Percentiles rank a stretch among this genome's conserved stretches.
Conservation (phyloP, 2,797 vertebrate genomes). For the Philypnodon macrostomus region DNA sequence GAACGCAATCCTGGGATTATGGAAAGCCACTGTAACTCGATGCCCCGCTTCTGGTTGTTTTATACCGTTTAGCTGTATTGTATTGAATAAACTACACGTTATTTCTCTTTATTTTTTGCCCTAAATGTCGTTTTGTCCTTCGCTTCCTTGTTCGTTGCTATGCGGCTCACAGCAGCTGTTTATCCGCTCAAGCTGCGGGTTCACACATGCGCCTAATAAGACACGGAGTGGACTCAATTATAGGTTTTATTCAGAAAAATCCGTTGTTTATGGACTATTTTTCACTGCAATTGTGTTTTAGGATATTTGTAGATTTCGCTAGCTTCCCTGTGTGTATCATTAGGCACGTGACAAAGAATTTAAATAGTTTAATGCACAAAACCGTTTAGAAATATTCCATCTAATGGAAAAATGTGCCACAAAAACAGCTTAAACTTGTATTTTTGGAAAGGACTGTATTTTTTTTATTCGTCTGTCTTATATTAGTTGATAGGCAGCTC, state of each 20-base stretch:
- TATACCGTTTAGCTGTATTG: no score
- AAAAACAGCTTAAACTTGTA: no score
- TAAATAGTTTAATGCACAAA: background rate
- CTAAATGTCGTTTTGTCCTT: slow-evolving; percentile 15
- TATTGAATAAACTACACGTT: background rate
- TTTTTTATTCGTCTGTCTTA: fast-evolving
- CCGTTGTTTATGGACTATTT: fast-evolving
- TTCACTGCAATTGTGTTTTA: background rate
- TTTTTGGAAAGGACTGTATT: no score
- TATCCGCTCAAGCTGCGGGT: slow-evolving; percentile 59
- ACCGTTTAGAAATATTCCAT: background rate
- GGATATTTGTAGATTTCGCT: background rate
- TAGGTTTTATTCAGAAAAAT: background rate
- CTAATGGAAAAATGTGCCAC: no score
- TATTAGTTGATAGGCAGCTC: background rate
- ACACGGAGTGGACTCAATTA: slow-evolving; percentile 66
- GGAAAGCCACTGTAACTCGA: background rate
- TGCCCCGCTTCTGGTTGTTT: background rate
- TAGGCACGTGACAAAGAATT: background rate
- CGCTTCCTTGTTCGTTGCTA: slow-evolving; percentile 30
- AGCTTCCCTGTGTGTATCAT: slow-evolving; percentile 1
- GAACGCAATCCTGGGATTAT: background rate
- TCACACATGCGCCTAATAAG: slow-evolving; percentile 59
- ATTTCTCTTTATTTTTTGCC: background rate
- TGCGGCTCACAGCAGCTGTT: slow-evolving; percentile 44